Percentiles rank a stretch among this genome's conserved stretches.
Conservation (phyloP, 1,140 invertebrate species). For the Drosophila arawakana region DNA sequence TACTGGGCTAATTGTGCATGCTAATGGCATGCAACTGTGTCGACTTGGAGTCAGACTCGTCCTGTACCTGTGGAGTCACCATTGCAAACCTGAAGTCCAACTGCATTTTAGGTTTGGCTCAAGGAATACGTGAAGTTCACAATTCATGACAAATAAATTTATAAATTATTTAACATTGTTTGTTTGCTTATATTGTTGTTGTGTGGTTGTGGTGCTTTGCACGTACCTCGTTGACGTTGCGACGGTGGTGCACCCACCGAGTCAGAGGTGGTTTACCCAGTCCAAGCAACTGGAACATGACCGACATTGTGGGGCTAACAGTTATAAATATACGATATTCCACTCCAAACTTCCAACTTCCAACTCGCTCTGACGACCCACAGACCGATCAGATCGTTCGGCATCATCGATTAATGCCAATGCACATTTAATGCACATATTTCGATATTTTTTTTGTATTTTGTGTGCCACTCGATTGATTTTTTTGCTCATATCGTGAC, state of each 20-base stretch:
- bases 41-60: slow-evolving; percentile 46
- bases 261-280: slow-evolving; percentile 67
- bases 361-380: slow-evolving; percentile 1
- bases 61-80: slow-evolving; percentile 67
- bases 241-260: slow-evolving; percentile 47
- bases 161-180: slow-evolving; percentile 79
- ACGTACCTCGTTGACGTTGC: slow-evolving; percentile 15
- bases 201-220: slow-evolving; percentile 29
- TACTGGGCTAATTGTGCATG: slow-evolving; percentile 76
- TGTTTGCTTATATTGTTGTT: not conserved
- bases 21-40: slow-evolving; percentile 82
- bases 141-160: slow-evolving; percentile 59
- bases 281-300: slow-evolving; percentile 77
- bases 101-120: slow-evolving; percentile 16
- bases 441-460: slow-evolving; percentile 40
- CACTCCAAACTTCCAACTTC: slow-evolving; percentile 33
- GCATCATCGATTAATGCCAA: slow-evolving; percentile 80
- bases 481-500: slow-evolving; percentile 71
- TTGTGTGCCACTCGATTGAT: slow-evolving; percentile 68
- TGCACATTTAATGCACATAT: slow-evolving; percentile 82
- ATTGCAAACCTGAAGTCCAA: slow-evolving; percentile 1
- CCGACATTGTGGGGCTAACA: slow-evolving; percentile 78
- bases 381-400: slow-evolving; percentile 48
- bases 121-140: slow-evolving; percentile 68
- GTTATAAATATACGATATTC: slow-evolving; percentile 50